Evolutionary conservation across 1,140 invertebrate species (phyloP), one percentile per base, ranked within the genome.

Genomic region (Anoplophora glabripennis): DNA sequence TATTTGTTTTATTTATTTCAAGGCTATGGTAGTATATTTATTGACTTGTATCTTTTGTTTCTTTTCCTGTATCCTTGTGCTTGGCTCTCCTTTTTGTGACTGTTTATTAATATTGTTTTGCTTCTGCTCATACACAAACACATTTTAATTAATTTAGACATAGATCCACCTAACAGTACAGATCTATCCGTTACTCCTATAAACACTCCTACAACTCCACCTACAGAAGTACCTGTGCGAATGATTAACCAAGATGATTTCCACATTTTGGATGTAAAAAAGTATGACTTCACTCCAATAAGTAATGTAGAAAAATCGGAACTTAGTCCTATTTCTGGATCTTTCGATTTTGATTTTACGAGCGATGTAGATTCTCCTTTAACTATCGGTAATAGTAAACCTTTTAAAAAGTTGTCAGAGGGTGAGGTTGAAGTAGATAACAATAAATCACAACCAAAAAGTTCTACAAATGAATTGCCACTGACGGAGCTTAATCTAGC

Each of bases 391-490:
- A 64, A 46, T 52, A 45, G 37, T 17, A 47, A 36, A 28, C 12
- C n/a, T 35, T 33, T 38, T 17, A 35, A 12, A 35, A 40, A 21
- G 49, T 33, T 28, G 2, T 28, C 21, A 28, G 21, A 28, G 5
- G 21, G 21, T 28, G 21, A 28, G 5, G 5, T 28, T 28, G 21
- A 28, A 28, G 21, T 28, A 28, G 21, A 28, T 17, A 21, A n/a
- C 28, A 34, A 14, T 36, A 46, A n/a, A 21, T 44, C 47, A 3
- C 60, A 53, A 53, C 60, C 66, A 14, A 49, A 66, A 49, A 71
- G 63, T 47, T 72, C 78, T 28, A 80, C 79, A 36, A 80, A 79
- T 54, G 80, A 81, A 65, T 67, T 78, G 2, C 80, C 79, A 0
- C 49, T 81, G 5, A 75, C 73, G 0, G 68, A 73, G 59, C 48